Evolutionary conservation across 2,888 invertebrate species (phyloP), one percentile per base, ranked within the genome.

Genomic region (Trilocha varians): DNA sequence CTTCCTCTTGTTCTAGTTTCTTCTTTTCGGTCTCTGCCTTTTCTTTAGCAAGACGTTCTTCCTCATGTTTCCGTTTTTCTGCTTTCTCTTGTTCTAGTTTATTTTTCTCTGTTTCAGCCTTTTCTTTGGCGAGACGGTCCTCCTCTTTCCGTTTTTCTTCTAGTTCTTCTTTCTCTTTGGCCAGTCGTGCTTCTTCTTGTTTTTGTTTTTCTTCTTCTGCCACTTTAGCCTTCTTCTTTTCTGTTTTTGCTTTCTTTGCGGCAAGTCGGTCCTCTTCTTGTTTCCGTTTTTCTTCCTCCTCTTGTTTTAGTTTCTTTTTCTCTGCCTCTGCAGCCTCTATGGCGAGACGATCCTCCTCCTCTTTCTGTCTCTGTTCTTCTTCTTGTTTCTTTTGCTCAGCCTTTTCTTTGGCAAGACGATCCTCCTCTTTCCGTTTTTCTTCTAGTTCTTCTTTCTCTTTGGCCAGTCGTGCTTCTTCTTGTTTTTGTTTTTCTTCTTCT

Each of bases 391-490:
- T 16, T 32, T 41, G 42, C 1, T 47, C 37, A 38, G 40, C 17
- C 14, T 15, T 13, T 11, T 46, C 36, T 32, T 45, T 32, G 1
- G 44, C 37, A 3, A 39, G 32, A 13, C 16, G 34, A 1, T 43
- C 40, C 14, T 42, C 40, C 5, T 43, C 25, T 5, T 45, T 40
- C 5, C 16, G 16, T 18, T 36, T 39, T 42, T 53, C 41, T 6
- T 49, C 46, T 43, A 48, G 38, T 32, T 42, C 44, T 40, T 61
- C 55, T 25, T 57, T 52, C 16, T 44, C 15, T 9, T 40, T 8
- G 32, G 45, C 34, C 17, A 25, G 0, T 32, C 46, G 34, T 39
- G 42, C 32, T 41, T 36, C 35, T 32, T 47, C 36, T 32, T 32
- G 11, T 6, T 40, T 41, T 6, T 16, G 9, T 5, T 11, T 37